Evolutionary conservation across 1,140 invertebrate species (phyloP).

Genomic region (Colletes gigas): DNA sequence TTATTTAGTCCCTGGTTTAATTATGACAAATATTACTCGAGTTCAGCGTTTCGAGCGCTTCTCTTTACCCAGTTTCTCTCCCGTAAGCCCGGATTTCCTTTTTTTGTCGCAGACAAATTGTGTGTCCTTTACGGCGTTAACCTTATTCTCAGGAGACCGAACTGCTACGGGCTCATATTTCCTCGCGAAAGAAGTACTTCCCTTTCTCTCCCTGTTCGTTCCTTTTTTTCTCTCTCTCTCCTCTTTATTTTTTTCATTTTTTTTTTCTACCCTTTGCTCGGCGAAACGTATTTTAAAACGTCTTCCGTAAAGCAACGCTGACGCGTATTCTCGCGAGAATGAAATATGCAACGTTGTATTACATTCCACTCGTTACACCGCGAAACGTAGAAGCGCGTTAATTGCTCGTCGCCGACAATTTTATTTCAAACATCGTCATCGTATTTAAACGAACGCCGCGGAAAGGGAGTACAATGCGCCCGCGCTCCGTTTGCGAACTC

Average conservation of each 20-base stretch:
- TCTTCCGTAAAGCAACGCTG: constrained; percentile 16
- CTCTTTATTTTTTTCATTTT: background rate
- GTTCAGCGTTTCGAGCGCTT: constrained; percentile 20
- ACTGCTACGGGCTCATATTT: constrained; percentile 51
- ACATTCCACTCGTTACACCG: constrained; percentile 22
- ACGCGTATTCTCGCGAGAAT: constrained; percentile 17
- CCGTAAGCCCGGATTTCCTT: constrained; percentile 27
- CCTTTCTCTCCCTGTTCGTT: constrained; percentile 43
- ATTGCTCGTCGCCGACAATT: constrained; percentile 8
- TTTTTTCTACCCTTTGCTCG: constrained; percentile 14
- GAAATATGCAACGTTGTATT: constrained; percentile 27
- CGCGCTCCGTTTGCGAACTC: background rate
- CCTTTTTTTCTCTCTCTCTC: constrained; percentile 21
- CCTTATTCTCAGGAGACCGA: constrained; percentile 60
- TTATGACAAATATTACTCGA: constrained; percentile 44
- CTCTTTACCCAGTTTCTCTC: background rate
- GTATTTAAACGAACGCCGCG: background rate
- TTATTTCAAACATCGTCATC: constrained; percentile 10
- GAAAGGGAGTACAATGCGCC: background rate
- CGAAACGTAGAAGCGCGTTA: constrained; percentile 2
- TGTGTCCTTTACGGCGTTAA: constrained; percentile 63
- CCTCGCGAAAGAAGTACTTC: constrained; percentile 33
- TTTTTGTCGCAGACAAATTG: constrained; percentile 59
- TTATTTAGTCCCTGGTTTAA: constrained; percentile 38
- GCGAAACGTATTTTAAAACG: constrained; percentile 42